A percentile compares a stretch with the other conserved stretches of the same genome.
Conservation (phyloP, 1,140 invertebrate species). For the Diachasma alloeum region DNA sequence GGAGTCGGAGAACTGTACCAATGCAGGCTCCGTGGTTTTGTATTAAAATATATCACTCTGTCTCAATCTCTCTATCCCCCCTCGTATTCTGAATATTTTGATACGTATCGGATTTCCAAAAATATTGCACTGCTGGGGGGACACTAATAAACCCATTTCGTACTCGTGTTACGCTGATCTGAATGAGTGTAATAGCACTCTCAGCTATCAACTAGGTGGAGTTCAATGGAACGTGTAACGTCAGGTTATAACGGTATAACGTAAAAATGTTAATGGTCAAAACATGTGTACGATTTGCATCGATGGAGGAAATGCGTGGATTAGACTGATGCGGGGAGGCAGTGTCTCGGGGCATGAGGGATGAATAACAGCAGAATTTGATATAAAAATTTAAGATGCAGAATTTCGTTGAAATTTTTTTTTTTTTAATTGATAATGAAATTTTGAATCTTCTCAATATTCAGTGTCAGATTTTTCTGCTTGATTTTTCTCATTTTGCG, state of each 20-base stretch:
- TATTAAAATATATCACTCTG: conserved; percentile 12
- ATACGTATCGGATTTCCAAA: background rate
- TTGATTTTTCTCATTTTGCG: too few species aligned
- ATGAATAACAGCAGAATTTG: background rate
- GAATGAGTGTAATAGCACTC: background rate
- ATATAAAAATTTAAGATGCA: too few species aligned
- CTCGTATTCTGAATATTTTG: too few species aligned
- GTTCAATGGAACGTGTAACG: conserved; percentile 11
- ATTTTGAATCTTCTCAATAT: background rate
- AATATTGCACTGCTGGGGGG: background rate
- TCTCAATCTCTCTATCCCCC: background rate
- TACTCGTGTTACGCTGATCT: background rate
- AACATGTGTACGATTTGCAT: conserved; percentile 11
- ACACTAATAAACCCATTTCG: background rate
- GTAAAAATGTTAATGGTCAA: background rate
- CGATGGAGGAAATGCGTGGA: conserved; percentile 8
- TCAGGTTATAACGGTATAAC: background rate
- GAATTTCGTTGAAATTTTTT: too few species aligned
- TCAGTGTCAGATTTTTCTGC: too few species aligned
- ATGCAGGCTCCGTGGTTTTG: conserved; percentile 25
- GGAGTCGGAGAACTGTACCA: conserved; percentile 45
- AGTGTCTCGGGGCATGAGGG: background rate
- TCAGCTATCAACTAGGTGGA: background rate
- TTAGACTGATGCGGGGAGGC: background rate
- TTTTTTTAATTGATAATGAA: background rate